These are phyloP conservation scores for Dryobates pubescens DNA, from an alignment of 2,797 vertebrate genomes.

Conservation along the genomic window DNA sequence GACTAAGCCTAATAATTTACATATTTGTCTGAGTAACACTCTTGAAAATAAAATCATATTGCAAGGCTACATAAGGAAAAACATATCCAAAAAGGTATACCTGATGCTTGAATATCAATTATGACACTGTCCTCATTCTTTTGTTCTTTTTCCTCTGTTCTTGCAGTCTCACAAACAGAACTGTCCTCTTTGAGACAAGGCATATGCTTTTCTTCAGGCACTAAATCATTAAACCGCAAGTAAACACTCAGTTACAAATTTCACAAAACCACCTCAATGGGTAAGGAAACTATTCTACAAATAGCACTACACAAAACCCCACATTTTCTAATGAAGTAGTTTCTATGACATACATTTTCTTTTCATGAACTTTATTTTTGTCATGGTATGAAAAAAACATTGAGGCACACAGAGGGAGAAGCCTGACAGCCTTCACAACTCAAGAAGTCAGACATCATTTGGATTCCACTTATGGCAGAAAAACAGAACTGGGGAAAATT, in stretches of 20 bases:
- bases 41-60: background rate
- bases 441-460: background rate
- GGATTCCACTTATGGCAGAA: background rate
- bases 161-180: constrained; percentile 5
- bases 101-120: constrained; percentile 82
- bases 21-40: background rate
- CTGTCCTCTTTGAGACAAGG: constrained; percentile 35
- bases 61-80: background rate
- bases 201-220: constrained; percentile 33
- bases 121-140: constrained; percentile 22
- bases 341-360: background rate
- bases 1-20: background rate
- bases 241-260: background rate
- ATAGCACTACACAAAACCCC: background rate
- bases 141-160: constrained; percentile 26
- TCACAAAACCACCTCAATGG: background rate
- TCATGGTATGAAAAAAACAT: background rate
- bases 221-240: background rate
- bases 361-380: background rate
- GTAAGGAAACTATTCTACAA: background rate
- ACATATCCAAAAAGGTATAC: constrained; percentile 67
- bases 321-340: background rate
- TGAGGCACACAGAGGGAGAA: background rate
- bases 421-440: background rate
- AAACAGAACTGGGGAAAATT: background rate